Evolutionary conservation across 2,113 vertebrate species (phyloP), one percentile per base, ranked within the genome.

Genomic region (Vireo altiloquus): DNA sequence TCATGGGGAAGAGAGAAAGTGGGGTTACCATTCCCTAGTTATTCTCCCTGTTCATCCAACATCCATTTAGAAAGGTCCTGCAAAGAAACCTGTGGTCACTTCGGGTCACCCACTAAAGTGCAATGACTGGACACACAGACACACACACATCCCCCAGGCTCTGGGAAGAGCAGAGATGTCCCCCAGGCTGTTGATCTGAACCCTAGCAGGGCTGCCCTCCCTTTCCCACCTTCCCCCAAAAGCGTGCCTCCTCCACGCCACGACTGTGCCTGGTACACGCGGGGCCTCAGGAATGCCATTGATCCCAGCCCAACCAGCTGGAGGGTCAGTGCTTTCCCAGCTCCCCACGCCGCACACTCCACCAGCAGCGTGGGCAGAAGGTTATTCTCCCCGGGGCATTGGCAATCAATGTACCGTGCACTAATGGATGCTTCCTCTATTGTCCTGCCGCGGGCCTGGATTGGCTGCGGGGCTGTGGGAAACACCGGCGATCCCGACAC

Each of bases 401-500:
- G 71, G 87, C 66, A 39, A 35, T 59, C 96, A 96, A 33, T 49
- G 92, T 76, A 92, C 90, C 96, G 40, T 97, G 93, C 70, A 5
- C 87, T 96, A 94, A 94, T 80, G 37, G 96, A 91, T 74, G 95
- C 90, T 91, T 91, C 84, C 93, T 44, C 95, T 61, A 94, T 97
- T 96, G 94, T 97, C 66, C 70, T 12, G 3, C 92, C 52, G 70
- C 2, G 5, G 23, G 87, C 88, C 90, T 31, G 95, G 97, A 97
- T 98, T 98, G 97, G 97, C 87, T 59, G 82, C 12, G 6, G 0
- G 70, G 96, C 92, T 97, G 97, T 98, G 97, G 97, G 97, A 98
- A 98, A 97, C 89, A 79, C 65, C n/a, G 69, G 92, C 68, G 2
- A 68, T 54, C 76, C 82, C 57, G 14, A 84, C 71, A 87, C 97